phyloP scores from a whole-genome alignment of 2,113 vertebrate species.

The Poecilia latipinna region DNA sequence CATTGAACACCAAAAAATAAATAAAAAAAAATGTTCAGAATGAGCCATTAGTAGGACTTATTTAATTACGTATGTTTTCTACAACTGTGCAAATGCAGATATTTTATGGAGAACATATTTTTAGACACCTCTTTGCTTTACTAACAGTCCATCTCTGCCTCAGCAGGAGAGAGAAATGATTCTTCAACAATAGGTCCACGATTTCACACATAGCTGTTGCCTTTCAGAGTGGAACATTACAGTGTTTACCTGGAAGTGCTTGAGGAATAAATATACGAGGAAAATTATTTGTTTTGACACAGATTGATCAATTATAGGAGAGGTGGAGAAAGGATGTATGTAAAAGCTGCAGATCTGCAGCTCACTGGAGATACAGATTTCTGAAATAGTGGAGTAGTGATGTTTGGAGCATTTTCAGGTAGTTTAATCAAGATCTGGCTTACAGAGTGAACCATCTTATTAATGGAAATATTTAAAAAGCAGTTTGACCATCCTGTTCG shows the following conservation, averaged over 20 bases:
- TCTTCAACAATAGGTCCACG: slow-evolving; percentile 7
- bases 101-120: slow-evolving; percentile 6
- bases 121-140: slow-evolving; percentile 10
- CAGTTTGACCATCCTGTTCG: no score
- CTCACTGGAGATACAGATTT: no score
- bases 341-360: no score
- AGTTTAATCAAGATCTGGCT: no score
- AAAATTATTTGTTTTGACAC: not conserved
- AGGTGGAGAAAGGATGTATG: no score
- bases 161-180: slow-evolving; percentile 13
- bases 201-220: slow-evolving; percentile 1
- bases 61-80: not conserved
- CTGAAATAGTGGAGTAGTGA: no score
- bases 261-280: not conserved
- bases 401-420: no score
- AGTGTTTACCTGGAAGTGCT: not conserved
- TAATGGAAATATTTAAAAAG: no score
- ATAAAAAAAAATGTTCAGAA: not conserved
- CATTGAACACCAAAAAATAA: not conserved
- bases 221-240: not conserved
- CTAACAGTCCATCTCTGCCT: slow-evolving; percentile 28
- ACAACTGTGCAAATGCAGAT: not conserved
- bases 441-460: no score
- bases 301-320: not conserved
- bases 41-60: not conserved